These are phyloP conservation scores for Danio rerio DNA, from an alignment of 2,113 vertebrate genomes.

Conservation along the genomic window DNA sequence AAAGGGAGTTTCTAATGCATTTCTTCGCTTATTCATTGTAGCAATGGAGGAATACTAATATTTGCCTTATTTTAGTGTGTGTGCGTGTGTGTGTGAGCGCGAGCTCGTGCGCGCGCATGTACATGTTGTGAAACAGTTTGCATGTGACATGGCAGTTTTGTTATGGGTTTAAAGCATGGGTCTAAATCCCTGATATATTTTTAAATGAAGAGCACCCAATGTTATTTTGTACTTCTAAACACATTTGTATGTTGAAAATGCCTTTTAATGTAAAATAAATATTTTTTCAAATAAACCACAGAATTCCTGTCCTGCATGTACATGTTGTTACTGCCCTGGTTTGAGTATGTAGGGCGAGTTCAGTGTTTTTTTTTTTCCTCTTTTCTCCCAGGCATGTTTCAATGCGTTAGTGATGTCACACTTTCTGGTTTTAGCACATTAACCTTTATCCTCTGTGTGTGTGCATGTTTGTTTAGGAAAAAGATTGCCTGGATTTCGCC, in stretches of 20 bases:
- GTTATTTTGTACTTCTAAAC: background rate
- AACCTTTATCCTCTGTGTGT: background rate
- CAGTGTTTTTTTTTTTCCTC: no score
- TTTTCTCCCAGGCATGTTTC: constrained; percentile 14
- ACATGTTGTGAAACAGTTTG: background rate
- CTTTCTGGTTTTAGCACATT: background rate
- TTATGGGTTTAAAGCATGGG: background rate
- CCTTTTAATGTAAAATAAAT: constrained; percentile 46
- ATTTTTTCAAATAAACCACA: background rate
- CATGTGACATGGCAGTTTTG: background rate
- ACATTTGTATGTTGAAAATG: constrained; percentile 31
- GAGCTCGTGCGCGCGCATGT: background rate
- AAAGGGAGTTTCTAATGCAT: background rate
- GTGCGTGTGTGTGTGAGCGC: background rate
- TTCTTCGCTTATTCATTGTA: background rate
- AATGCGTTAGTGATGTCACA: background rate
- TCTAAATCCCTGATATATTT: constrained; percentile 5
- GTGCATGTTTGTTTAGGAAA: constrained; percentile 76
- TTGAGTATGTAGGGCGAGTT: background rate
- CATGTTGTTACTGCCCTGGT: background rate
- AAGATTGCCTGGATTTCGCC: constrained; percentile 91
- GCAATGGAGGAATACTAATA: background rate
- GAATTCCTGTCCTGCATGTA: constrained; percentile 33
- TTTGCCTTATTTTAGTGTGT: no score
- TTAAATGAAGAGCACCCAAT: background rate